Conservation (phyloP, 2,888 invertebrate species). For the Maniola hyperantus region DNA sequence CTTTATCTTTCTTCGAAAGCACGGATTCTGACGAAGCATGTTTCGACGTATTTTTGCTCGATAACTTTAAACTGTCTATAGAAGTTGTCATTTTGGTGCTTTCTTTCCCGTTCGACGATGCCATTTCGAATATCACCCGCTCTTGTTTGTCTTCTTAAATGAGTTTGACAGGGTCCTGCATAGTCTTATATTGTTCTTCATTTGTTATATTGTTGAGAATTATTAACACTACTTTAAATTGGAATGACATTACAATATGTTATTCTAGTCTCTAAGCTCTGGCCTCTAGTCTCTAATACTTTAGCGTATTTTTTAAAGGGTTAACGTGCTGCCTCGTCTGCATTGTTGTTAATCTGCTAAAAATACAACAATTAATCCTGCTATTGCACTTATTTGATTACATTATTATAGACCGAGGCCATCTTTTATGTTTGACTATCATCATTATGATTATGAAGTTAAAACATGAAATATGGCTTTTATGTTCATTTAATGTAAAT, state of each 20-base stretch:
- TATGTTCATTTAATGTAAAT: too few species aligned
- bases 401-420: too few species aligned
- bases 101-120: constrained; percentile 73
- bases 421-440: too few species aligned
- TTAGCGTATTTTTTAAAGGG: too few species aligned
- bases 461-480: too few species aligned
- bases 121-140: constrained; percentile 55
- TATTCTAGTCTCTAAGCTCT: too few species aligned
- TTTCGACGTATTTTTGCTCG: constrained; percentile 75
- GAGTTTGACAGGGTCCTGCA: constrained; percentile 10
- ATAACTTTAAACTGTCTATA: constrained; percentile 74
- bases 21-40: constrained; percentile 78
- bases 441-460: too few species aligned
- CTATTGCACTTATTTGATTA: too few species aligned
- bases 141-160: constrained; percentile 3
- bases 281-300: too few species aligned
- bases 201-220: background rate
- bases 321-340: too few species aligned
- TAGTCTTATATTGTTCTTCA: constrained; percentile 16
- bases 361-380: too few species aligned
- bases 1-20: constrained; percentile 73
- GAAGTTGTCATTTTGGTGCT: constrained; percentile 73
- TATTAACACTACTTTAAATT: background rate
- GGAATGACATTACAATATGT: background rate
- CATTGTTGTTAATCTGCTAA: too few species aligned